Base-by-base conservation (phyloP, 2,797 vertebrate genomes). In the Lagocephalus sceleratus region DNA sequence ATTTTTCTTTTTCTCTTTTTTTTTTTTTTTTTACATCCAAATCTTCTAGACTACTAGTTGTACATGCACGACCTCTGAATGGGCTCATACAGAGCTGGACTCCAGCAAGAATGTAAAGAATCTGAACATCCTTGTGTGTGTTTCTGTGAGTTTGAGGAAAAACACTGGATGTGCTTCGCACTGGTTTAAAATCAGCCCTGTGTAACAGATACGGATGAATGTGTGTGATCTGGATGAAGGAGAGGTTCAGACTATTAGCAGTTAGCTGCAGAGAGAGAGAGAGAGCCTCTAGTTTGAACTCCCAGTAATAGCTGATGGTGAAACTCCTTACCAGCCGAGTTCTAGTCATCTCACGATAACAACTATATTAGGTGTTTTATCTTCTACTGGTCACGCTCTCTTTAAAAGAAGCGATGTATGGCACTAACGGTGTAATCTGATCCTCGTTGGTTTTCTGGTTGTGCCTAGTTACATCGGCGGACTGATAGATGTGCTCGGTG, bases 131-230 rank as follows among this genome's bases (percentile, higher is more conserved):
- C 55, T 50, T 8, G 41, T 46, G 1, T 58, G 17, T 55, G 47
- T 68, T 58, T 74, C 35, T 60, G 52, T 78, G 47, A 59, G 42
- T 48, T 45, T 47, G 44, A 59, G 48, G 46, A 49, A 65, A 76
- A 74, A 75, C 79, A 79, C 81, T 73, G 81, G 72, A 79, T 63
- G 63, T 81, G 66, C 59, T 52, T 57, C 44, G 54, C 69, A 75
- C 74, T 72, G 69, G 57, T 70, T 48, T 50, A 19, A 53, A 76
- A 47, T 69, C 69, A 60, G 63, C 57, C 60, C 55, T 64, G 71
- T 66, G 57, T 74, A 63, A 66, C 50, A 46, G 25, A 66, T 21
- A 1, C 22, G 5, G 40, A 42, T 47, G 39, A 38, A 60, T 42
- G 47, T 62, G 59, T 56, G 5, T 59, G 10, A 47, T 60, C 60